Percentiles rank a stretch among this genome's conserved stretches.
phyloP scores from a whole-genome alignment of 1,140 invertebrate species.

The Drosophila parabipectinata region DNA sequence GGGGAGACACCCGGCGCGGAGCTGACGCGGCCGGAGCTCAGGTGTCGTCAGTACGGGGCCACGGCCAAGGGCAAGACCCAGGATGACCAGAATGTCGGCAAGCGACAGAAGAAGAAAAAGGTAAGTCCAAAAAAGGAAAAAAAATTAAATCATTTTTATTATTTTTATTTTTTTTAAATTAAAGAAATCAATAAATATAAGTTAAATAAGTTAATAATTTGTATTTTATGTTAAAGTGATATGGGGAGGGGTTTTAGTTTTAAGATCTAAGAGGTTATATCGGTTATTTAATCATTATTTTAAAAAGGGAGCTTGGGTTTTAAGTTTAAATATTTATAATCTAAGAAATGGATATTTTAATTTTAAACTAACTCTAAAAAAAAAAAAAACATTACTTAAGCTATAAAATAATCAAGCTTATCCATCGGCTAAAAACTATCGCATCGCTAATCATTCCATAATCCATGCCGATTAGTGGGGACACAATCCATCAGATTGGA shows the following conservation, averaged over 20 bases:
- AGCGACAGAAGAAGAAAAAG: conserved; percentile 77
- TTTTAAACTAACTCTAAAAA: background rate
- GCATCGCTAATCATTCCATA: background rate
- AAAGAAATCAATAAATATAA: background rate
- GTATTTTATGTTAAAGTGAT: background rate
- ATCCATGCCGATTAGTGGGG: background rate
- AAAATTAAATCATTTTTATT: too few relatives aligned
- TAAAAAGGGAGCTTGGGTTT: too few relatives aligned
- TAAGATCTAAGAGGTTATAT: too few relatives aligned
- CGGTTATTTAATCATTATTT: too few relatives aligned
- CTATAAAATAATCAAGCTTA: too few relatives aligned
- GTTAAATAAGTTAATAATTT: background rate
- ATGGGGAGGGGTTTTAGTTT: too few relatives aligned
- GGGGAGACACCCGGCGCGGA: conserved; percentile 10
- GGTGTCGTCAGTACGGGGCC: conserved; percentile 34
- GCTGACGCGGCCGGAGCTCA: conserved; percentile 29
- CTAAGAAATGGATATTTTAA: too few relatives aligned
- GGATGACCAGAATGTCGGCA: conserved; percentile 74
- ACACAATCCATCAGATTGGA: background rate
- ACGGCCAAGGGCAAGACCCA: conserved; percentile 74
- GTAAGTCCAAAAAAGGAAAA: conserved; percentile 32
- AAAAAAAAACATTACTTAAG: too few relatives aligned
- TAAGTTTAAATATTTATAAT: too few relatives aligned
- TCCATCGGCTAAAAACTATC: background rate
- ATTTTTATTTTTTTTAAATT: background rate